phyloP scores from a whole-genome alignment of 2,888 invertebrate genomes.

The Amitus sp. region DNA sequence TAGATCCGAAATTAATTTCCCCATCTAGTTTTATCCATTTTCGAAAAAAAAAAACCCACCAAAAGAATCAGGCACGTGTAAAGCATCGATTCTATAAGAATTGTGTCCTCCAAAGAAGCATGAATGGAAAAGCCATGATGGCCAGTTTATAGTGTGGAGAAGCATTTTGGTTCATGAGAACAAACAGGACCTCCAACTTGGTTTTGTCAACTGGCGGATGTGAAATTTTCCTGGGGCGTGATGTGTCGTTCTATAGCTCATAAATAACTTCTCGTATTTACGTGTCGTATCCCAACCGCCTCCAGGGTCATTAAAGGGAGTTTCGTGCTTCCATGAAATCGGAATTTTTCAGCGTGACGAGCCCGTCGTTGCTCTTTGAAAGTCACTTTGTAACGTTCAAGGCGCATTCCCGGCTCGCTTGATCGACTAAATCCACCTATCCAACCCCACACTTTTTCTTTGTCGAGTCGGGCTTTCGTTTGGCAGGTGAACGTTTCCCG shows the following conservation, averaged over 20 bases:
- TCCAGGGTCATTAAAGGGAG: constrained; percentile 17
- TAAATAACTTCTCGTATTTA: constrained; percentile 61
- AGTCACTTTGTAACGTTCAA: constrained; percentile 11
- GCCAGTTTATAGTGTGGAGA: constrained; percentile 9
- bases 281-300: constrained; percentile 52
- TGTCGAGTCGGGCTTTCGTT: not conserved
- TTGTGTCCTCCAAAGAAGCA: too few species aligned
- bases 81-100: too few species aligned
- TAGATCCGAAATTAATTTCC: not conserved
- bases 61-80: too few species aligned
- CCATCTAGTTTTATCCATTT: too few species aligned
- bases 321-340: constrained; percentile 24
- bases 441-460: not conserved
- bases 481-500: constrained; percentile 4
- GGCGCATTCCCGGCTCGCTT: constrained; percentile 6
- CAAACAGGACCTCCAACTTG: constrained; percentile 3
- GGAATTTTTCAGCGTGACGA: constrained; percentile 21
- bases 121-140: too few species aligned
- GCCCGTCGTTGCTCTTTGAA: constrained; percentile 10
- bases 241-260: constrained; percentile 48
- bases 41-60: too few species aligned
- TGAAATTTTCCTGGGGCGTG: constrained; percentile 42
- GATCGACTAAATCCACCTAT: not conserved
- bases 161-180: constrained; percentile 2
- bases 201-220: too few species aligned